Evolutionary conservation across 1,140 invertebrate species (phyloP), one percentile per base, ranked within the genome.

Genomic region (Listronotus bonariensis): DNA sequence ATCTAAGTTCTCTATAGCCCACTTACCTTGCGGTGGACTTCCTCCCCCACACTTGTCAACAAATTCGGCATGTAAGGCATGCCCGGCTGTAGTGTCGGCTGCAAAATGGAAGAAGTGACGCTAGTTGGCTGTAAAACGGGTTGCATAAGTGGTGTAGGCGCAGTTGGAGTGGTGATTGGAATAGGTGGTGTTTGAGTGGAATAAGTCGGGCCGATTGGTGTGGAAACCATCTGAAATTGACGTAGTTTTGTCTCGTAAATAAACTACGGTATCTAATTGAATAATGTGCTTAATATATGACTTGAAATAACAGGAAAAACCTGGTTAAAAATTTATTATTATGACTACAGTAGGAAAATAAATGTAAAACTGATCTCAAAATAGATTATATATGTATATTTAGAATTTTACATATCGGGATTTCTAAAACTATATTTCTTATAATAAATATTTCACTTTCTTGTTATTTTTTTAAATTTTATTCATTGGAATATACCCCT

Each of bases 211-310:
- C 83, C 83, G 42, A 86, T 85, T 9, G 83, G 82, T n/a, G 84
- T 85, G n/a, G 84, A 85, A 48, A 84, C 80, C 81, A 85, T 84
- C 83, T 85, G 79, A 9, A 60, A 61, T 18, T 11, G 8, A 49
- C 3, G 34, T 36, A 7, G 1, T 9, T 36, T 52, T 36, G 18
- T 52, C n/a, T 52, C 17, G 11, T 17, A 32, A 26, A 26, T 3
- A 26, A 26, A 26, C 2, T 5, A 26, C 20, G 20, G 20, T 26
- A 26, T 26, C 5, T 3, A 26, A 26, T 3, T 3, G 5, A 26
- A 26, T 26, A 26, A 26, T 26, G 20, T 26, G 20, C 20, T 26
- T n/a, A n/a, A n/a, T n/a, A n/a, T n/a, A n/a, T n/a, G n/a, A n/a
- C n/a, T n/a, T n/a, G n/a, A n/a, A n/a, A n/a, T n/a, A n/a, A n/a